These are phyloP conservation scores for Temnothorax unifasciatus DNA, from an alignment of 2,888 invertebrate genomes.

Conservation along the genomic window DNA sequence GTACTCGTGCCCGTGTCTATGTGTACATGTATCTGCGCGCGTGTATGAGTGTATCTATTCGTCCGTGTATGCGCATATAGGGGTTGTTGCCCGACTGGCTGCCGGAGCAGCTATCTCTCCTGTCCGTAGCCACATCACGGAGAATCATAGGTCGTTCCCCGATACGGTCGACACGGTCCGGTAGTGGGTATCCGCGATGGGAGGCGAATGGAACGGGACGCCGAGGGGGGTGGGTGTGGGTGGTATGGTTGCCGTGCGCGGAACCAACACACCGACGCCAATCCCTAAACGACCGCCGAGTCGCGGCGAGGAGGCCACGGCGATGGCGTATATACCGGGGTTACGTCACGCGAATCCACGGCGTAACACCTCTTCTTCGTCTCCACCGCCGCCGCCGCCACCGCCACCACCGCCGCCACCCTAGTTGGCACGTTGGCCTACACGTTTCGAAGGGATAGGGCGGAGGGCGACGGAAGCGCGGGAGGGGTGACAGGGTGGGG, in stretches of 20 bases:
- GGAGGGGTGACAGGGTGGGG: constrained; percentile 69
- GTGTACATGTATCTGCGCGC: constrained; percentile 32
- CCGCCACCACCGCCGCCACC: constrained; percentile 34
- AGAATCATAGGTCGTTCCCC: constrained; percentile 75
- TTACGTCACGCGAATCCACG: constrained; percentile 68
- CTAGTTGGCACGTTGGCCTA: constrained; percentile 73
- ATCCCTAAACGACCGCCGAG: constrained; percentile 72
- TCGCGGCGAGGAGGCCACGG: constrained; percentile 61
- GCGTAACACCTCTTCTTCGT: constrained; percentile 67
- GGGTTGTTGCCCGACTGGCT: constrained; percentile 73
- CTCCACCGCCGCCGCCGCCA: constrained; percentile 39
- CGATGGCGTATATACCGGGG: constrained; percentile 64
- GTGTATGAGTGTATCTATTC: constrained; percentile 12
- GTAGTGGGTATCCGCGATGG: constrained; percentile 43
- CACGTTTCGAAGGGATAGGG: constrained; percentile 58
- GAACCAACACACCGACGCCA: constrained; percentile 69
- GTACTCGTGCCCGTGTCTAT: constrained; percentile 62
- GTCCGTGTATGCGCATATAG: constrained; percentile 62
- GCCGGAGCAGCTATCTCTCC: constrained; percentile 70
- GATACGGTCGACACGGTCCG: constrained; percentile 59
- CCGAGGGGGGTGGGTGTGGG: constrained; percentile 17
- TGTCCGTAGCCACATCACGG: constrained; percentile 71
- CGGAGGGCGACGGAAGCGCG: constrained; percentile 54
- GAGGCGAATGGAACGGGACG: constrained; percentile 37
- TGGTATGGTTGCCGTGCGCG: constrained; percentile 52